Percentiles rank a stretch among this genome's conserved stretches.
These are phyloP conservation scores for Aphelenchoides fujianensis DNA, from an alignment of 1,140 invertebrate genomes.

Conservation along the genomic window DNA sequence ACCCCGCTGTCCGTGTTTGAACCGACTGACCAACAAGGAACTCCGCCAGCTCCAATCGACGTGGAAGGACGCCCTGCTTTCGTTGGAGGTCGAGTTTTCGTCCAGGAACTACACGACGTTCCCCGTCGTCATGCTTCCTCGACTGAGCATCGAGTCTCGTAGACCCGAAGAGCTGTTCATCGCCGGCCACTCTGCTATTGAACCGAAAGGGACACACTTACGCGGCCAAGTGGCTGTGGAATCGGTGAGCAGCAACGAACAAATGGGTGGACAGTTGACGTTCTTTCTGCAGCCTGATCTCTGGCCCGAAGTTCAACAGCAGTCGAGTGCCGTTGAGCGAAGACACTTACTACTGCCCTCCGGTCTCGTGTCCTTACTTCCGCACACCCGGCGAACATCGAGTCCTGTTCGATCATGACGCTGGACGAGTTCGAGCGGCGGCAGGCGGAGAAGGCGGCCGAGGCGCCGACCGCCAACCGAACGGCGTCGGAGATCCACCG, in stretches of 20 bases:
- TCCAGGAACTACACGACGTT: conserved; percentile 48
- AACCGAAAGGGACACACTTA: conserved; percentile 56
- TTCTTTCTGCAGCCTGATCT: conserved; percentile 31
- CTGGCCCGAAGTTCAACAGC: conserved; percentile 54
- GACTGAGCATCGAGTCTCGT: conserved; percentile 47
- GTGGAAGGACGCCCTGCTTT: conserved; percentile 32
- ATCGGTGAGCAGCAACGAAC: too few species aligned
- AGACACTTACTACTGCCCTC: conserved; percentile 55
- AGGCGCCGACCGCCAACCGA: conserved; percentile 5
- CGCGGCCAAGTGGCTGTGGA: conserved; percentile 57
- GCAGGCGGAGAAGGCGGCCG: not conserved
- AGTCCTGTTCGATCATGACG: conserved; percentile 43
- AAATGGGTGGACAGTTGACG: not conserved
- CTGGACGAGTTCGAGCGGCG: conserved; percentile 39
- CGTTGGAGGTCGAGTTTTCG: conserved; percentile 49
- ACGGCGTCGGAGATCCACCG: conserved; percentile 1
- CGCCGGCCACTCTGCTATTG: conserved; percentile 40
- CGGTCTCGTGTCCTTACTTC: conserved; percentile 49
- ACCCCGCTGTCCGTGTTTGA: conserved; percentile 46
- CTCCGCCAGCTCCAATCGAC: conserved; percentile 40
- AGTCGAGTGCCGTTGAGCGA: conserved; percentile 39
- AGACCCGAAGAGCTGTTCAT: conserved; percentile 54
- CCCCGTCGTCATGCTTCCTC: conserved; percentile 43
- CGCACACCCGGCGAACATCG: conserved; percentile 49
- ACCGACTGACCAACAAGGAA: conserved; percentile 37